Evolutionary conservation across 2,888 invertebrate genomes (phyloP).

Genomic region (Leuctra nigra): DNA sequence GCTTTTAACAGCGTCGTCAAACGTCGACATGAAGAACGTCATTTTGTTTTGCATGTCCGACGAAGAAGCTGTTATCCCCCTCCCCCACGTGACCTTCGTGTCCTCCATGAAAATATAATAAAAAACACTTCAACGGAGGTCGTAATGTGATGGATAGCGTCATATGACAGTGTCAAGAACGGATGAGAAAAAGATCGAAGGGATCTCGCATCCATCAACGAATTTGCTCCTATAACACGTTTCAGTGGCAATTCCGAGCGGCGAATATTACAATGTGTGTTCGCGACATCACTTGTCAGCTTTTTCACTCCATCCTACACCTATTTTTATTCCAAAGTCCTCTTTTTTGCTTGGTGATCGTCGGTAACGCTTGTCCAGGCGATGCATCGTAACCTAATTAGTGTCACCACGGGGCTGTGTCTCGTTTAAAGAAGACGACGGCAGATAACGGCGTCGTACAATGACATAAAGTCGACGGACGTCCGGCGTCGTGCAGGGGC

Average conservation of each 20-base stretch:
- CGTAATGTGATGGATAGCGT: constrained; percentile 16
- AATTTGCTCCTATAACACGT: constrained; percentile 12
- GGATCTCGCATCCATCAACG: constrained; percentile 13
- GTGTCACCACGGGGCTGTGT: not conserved
- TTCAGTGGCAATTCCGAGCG: constrained; percentile 15
- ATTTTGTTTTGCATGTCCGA: not conserved
- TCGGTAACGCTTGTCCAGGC: no score
- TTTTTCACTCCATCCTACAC: no score
- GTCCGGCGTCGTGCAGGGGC: not conserved
- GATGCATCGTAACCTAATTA: no score
- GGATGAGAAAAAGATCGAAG: constrained; percentile 1
- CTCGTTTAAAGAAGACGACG: constrained; percentile 1
- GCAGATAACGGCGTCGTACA: not conserved
- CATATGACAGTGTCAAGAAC: constrained; percentile 18
- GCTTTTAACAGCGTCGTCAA: constrained; percentile 1
- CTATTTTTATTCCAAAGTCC: no score
- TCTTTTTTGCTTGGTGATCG: no score
- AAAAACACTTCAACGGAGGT: constrained; percentile 6
- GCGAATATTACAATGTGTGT: constrained; percentile 13
- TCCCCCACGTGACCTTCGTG: not conserved
- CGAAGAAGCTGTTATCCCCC: not conserved
- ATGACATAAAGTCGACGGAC: not conserved
- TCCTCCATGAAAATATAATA: constrained; percentile 12
- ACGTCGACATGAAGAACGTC: not conserved
- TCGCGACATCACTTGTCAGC: constrained; percentile 15